Base-by-base conservation (phyloP, 2,888 invertebrate species). In the Cartodere bifasciata region DNA sequence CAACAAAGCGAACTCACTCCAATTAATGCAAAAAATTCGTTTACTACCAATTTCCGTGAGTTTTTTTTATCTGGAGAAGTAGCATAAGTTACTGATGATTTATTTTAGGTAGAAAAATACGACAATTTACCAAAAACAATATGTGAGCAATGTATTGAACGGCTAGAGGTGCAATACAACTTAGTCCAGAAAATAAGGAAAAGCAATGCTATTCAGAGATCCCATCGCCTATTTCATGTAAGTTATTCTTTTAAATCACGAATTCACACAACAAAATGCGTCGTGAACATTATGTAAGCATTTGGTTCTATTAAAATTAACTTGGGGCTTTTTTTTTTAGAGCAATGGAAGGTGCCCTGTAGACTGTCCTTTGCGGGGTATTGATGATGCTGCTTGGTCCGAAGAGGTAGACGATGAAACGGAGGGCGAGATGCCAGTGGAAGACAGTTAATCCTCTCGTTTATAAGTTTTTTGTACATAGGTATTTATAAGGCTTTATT, bases 21-120 rank as follows among this genome's bases (percentile, higher is more conserved):
- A 72, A 49, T 67, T 86, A 41, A 74, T 82, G 16, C 75, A 81
- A 49, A 84, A 85, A 69, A 81, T 86, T 48, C 75, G 73, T 49
- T 77, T 83, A 57, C 65, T 86, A 37, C 84, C 85, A 36, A 80
- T 85, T 48, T 79, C 77, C 49, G 86, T 85, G 63, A 62, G 70
- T 62, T 33, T 17, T 11, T 16, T 9, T 4, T 10, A n/a, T 12
- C 23, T 12, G 32, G 15, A 37, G 31, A 28, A 28, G 30, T 12
- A 7, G 16, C 21, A 16, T 24, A 14, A 29, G 11, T 35, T 13
- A 26, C 28, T 26, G 24, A 16, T 28, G 14, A 28, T 29, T 34
- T 24, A 29, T 49, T 52, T 39, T 38, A 60, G 59, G 47, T 61
- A 15, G 53, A 58, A 25, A 56, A 56, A 40, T 56, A 52, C 37